Evolutionary conservation across 1,140 invertebrate species (phyloP), one percentile per base, ranked within the genome.

Genomic region (Tetragnatha versicolor): DNA sequence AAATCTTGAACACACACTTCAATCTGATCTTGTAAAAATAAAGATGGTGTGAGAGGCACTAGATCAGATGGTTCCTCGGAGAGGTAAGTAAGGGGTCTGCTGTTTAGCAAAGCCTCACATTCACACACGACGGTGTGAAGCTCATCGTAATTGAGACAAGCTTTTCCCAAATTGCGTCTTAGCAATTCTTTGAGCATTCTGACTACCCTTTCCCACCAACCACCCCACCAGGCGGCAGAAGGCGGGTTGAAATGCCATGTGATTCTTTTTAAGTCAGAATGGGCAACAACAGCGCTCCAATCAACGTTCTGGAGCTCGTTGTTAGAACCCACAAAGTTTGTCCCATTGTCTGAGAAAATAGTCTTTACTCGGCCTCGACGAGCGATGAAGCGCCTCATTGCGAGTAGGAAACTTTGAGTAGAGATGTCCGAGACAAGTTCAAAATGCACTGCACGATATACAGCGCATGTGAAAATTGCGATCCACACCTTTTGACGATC

Each of bases 381-480:
- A 5, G 70, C 51, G 5, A 60, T 53, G 29, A 70, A 53, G 31
- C 25, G 42, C 7, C 2, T n/a, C 9, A 70, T 9, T 10, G 45
- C 25, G 17, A 75, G 53, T 6, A 75, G 53, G 29, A 75, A 75
- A 7, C 55, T 29, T 3, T 75, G 22, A 20, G 37, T 47, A 0
- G 49, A 33, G 1, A 69, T 25, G 35, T 29, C 31, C 29, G 39
- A 37, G 33, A 66, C 39, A 3, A 66, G 29, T 22, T 66, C 63
- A 5, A 42, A 61, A 39, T 61, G 49, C 2, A 73, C 35, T 2
- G 29, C 70, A 39, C 51, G 37, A 0, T 85, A 85, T 2, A 79
- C 37, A 22, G 87, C 84, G 68, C 86, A 88, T 5, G 87, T 82
- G 66, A 88, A 88, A 4, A 88, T 3, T n/a, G 81, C 83, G 10